These are phyloP conservation scores for Aegotheles bennettii DNA, from an alignment of 2,113 vertebrate genomes.

Conservation along the genomic window DNA sequence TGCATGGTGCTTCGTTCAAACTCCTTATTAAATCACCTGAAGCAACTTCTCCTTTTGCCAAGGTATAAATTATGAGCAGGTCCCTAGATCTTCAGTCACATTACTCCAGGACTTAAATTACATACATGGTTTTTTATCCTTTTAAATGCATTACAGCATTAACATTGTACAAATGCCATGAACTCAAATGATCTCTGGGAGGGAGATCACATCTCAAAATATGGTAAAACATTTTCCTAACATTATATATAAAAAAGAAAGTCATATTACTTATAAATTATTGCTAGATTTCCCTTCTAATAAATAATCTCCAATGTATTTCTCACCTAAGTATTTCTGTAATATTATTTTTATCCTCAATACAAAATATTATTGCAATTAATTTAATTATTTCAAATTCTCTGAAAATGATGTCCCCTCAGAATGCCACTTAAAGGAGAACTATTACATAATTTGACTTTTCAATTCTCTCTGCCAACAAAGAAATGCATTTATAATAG, in stretches of 20 bases:
- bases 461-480: not conserved
- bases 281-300: not conserved
- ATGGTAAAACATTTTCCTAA: not conserved
- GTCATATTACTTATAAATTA: not conserved
- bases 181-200: not conserved
- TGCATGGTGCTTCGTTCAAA: not conserved
- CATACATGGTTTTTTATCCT: not conserved
- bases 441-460: not conserved
- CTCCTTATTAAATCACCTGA: not conserved
- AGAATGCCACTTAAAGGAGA: not conserved
- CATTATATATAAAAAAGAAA: not conserved
- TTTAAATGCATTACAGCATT: not conserved
- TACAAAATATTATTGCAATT: not conserved
- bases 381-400: not conserved
- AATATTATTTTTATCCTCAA: not conserved
- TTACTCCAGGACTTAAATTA: not conserved
- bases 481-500: not conserved
- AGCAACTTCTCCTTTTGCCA: constrained; percentile 5
- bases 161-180: not conserved
- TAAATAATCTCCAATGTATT: not conserved
- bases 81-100: not conserved
- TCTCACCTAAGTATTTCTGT: not conserved
- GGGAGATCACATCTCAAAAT: not conserved
- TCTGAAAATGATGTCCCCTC: not conserved
- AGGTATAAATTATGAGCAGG: not conserved